Evolutionary conservation across 2,797 vertebrate genomes (phyloP).

Genomic region (Leptatherina wallacei): DNA sequence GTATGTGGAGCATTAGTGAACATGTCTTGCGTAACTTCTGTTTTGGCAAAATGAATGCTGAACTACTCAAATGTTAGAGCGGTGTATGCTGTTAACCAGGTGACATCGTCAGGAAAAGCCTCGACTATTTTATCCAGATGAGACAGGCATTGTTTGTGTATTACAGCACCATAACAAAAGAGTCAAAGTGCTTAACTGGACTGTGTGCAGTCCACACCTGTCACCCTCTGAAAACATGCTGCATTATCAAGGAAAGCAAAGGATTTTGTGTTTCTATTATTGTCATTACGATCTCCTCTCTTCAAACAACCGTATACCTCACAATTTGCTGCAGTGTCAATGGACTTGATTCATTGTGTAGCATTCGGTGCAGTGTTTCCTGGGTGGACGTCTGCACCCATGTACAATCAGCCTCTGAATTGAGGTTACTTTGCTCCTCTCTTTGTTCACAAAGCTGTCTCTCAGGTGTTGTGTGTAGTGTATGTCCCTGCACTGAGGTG

Average conservation of each 20-base stretch:
- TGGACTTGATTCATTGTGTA: neutral
- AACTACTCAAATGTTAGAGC: neutral
- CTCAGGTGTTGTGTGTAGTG: neutral
- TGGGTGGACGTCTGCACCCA: neutral
- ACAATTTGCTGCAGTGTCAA: neutral
- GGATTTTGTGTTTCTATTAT: neutral
- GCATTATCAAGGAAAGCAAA: neutral
- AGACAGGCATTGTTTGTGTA: neutral
- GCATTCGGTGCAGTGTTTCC: neutral
- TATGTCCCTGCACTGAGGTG: neutral
- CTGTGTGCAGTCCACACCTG: neutral
- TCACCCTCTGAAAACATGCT: neutral
- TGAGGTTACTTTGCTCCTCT: neutral
- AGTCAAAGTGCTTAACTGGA: neutral
- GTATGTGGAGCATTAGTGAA: neutral
- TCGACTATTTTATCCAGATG: neutral
- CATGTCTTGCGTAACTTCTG: neutral
- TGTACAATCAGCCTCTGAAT: neutral
- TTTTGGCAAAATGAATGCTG: neutral
- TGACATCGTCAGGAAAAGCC: neutral
- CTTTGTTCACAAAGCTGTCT: neutral
- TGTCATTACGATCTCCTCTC: neutral
- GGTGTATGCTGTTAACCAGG: neutral
- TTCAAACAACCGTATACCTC: neutral
- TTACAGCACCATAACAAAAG: neutral